A percentile compares a stretch with the other conserved stretches of the same genome.
phyloP scores from a whole-genome alignment of 2,797 vertebrate species.

The Sebastes steindachneri region DNA sequence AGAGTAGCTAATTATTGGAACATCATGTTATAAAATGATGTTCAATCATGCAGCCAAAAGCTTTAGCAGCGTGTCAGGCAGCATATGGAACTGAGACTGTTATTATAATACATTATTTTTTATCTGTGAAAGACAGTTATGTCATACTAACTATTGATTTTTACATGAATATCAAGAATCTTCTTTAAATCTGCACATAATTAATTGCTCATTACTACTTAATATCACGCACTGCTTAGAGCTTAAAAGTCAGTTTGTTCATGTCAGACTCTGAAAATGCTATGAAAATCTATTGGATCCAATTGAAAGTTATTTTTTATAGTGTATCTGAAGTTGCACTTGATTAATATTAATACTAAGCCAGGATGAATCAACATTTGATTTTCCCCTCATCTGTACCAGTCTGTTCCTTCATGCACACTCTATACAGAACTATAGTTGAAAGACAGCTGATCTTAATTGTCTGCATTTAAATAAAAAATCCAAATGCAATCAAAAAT shows the following conservation, averaged over 20 bases:
- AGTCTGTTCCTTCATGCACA: neutral
- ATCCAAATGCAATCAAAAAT: neutral
- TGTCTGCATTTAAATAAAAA: neutral
- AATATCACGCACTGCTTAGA: neutral
- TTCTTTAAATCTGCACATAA: neutral
- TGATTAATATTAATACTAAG: neutral
- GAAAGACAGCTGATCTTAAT: neutral
- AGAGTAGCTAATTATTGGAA: neutral
- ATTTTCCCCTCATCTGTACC: neutral
- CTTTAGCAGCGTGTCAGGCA: neutral
- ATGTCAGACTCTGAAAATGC: neutral
- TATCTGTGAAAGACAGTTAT: neutral
- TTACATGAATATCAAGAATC: neutral
- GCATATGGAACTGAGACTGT: neutral
- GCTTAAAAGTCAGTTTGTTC: neutral
- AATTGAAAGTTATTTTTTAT: neutral
- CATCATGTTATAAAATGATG: neutral
- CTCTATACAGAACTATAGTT: neutral
- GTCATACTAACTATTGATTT: neutral
- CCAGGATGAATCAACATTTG: neutral
- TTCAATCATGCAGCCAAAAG: neutral
- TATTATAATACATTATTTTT: neutral
- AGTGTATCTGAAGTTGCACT: neutral
- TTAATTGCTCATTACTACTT: neutral
- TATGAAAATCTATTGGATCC: neutral